Conservation (phyloP, 2,113 vertebrate species). For the Indicator indicator region DNA sequence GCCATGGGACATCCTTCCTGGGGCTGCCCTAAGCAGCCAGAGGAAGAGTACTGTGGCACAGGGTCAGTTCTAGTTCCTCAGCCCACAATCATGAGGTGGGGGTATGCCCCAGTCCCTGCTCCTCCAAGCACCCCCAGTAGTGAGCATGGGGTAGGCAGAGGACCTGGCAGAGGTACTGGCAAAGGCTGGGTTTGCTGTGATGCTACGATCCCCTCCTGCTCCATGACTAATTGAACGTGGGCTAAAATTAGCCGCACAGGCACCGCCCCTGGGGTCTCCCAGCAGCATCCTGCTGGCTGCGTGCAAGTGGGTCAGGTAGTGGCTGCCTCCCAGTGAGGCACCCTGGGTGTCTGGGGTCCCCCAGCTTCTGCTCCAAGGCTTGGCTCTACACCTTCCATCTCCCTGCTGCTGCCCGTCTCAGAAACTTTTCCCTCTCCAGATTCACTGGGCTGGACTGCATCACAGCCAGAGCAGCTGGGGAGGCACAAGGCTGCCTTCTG, state of each 20-base stretch:
- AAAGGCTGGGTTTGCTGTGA: neutral
- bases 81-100: neutral
- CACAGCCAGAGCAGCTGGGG: neutral
- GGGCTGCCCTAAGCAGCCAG: neutral
- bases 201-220: accelerated
- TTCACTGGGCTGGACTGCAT: neutral
- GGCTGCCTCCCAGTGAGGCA: neutral
- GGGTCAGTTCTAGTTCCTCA: neutral
- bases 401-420: accelerated
- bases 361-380: accelerated
- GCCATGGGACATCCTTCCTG: accelerated
- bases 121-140: neutral
- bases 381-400: neutral
- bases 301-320: slow-evolving; percentile 25
- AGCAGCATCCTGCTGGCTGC: neutral
- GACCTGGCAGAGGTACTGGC: neutral
- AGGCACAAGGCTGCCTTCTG: neutral
- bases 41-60: neutral
- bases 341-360: neutral
- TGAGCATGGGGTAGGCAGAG: accelerated
- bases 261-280: slow-evolving; percentile 36
- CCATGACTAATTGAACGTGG: slow-evolving; percentile 1
- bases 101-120: neutral
- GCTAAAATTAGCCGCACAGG: slow-evolving; percentile 26
- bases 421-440: neutral